Conservation (phyloP, 53 echinoderm and acorn worm genomes). For the Patiria pectinifera region DNA sequence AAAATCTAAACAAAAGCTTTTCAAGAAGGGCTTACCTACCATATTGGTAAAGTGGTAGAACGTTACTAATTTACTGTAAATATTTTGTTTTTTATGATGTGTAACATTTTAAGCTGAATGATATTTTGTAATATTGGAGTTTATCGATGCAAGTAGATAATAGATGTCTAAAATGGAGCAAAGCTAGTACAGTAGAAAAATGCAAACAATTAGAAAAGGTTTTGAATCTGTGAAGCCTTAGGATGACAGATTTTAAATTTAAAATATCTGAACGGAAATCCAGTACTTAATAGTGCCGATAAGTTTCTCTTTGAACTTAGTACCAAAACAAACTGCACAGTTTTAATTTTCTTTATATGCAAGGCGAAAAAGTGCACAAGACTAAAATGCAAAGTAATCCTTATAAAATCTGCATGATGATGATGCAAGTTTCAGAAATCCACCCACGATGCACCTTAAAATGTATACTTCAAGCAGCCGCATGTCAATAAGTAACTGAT, state of each 20-base stretch:
- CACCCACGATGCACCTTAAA: too few species aligned
- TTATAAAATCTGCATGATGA: too few species aligned
- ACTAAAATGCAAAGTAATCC: too few species aligned
- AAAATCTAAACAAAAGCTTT: background rate
- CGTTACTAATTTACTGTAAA: constrained; percentile 10
- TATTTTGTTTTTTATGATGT: constrained; percentile 53
- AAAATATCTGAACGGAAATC: background rate
- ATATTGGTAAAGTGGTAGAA: background rate
- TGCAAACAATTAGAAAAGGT: background rate
- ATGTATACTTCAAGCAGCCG: too few species aligned
- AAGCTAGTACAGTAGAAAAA: background rate
- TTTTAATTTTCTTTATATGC: too few species aligned
- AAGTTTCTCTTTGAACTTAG: background rate
- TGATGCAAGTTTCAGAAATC: too few species aligned
- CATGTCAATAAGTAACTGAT: too few species aligned
- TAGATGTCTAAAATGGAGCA: background rate
- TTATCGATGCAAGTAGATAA: background rate
- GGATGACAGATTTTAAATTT: background rate
- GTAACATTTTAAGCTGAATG: background rate
- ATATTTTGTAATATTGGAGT: constrained; percentile 47
- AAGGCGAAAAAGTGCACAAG: too few species aligned
- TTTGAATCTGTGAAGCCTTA: background rate
- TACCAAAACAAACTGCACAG: background rate
- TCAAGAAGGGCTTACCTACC: background rate
- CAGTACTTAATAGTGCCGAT: background rate